Percentiles rank a stretch among this genome's conserved stretches.
Conservation (phyloP, 2,797 vertebrate species). For the Glyptemys insculpta region DNA sequence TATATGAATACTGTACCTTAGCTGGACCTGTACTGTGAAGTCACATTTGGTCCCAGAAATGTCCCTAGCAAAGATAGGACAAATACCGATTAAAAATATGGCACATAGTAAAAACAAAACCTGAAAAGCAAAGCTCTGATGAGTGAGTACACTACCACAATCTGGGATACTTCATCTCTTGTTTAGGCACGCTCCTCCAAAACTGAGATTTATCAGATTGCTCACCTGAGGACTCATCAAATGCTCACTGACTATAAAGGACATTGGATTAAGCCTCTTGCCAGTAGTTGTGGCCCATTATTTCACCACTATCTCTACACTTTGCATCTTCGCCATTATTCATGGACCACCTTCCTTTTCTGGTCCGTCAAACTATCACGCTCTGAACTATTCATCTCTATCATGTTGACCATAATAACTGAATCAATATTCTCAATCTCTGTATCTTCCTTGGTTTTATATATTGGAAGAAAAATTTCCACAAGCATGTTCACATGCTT, state of each 20-base stretch:
- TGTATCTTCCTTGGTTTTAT: not conserved
- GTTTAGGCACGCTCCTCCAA: not conserved
- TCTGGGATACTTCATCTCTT: not conserved
- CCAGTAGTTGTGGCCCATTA: not conserved
- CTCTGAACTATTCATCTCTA: not conserved
- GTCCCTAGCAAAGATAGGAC: slow-evolving; percentile 88
- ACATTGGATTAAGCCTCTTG: not conserved
- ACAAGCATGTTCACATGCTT: rapidly evolving
- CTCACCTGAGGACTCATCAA: not conserved
- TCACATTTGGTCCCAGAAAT: slow-evolving; percentile 99
- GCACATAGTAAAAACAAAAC: not conserved
- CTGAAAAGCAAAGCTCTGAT: not conserved
- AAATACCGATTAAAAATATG: slow-evolving; percentile 27
- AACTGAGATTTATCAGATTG: not conserved
- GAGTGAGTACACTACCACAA: not conserved
- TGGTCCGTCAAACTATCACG: not conserved
- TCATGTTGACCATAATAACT: not conserved
- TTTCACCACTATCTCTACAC: not conserved
- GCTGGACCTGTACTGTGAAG: slow-evolving; percentile 99
- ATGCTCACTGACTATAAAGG: not conserved
- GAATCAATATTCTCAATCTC: not conserved
- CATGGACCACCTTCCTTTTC: not conserved
- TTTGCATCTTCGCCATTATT: rapidly evolving
- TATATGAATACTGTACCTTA: slow-evolving; percentile 86
- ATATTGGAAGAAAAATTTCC: not conserved